Percentiles rank a stretch among this genome's conserved stretches.
Evolutionary conservation across 2,113 vertebrate species (phyloP).

Genomic region (Ictidomys tridecemlineatus): DNA sequence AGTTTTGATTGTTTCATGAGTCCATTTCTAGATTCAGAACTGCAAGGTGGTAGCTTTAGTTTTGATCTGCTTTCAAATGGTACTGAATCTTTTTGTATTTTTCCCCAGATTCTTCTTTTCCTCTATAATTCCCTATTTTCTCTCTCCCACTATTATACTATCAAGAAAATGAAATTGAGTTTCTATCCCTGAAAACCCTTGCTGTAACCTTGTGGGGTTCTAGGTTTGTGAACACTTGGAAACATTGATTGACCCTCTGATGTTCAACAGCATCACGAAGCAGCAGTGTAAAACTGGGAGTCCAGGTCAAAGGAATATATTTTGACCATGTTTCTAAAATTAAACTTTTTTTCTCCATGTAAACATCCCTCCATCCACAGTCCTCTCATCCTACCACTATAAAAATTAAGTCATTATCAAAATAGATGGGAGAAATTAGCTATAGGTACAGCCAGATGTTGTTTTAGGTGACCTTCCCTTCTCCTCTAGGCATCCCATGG

Average conservation of each 20-base stretch:
- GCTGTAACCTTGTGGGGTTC: neutral
- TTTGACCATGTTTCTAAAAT: slow-evolving; percentile 20
- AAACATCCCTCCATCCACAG: too few relatives aligned
- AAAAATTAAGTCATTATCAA: slow-evolving; percentile 8
- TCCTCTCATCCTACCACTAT: neutral
- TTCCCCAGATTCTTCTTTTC: neutral
- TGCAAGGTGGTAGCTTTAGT: neutral
- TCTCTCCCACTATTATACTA: neutral
- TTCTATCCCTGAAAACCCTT: neutral
- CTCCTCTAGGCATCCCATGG: neutral
- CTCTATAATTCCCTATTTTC: neutral
- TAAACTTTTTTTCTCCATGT: neutral
- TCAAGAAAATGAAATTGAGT: neutral
- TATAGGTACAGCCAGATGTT: neutral
- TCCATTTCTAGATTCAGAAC: neutral
- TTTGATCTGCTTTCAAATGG: neutral
- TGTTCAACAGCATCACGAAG: neutral
- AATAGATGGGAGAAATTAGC: neutral
- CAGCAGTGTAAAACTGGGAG: neutral
- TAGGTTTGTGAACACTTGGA: neutral
- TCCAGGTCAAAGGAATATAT: neutral
- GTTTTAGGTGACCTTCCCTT: neutral
- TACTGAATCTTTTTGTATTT: neutral
- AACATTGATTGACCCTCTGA: neutral
- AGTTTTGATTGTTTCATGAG: neutral